A percentile compares a stretch with the other conserved stretches of the same genome.
phyloP scores from a whole-genome alignment of 2,113 vertebrate genomes.

The Takifugu bimaculatus region DNA sequence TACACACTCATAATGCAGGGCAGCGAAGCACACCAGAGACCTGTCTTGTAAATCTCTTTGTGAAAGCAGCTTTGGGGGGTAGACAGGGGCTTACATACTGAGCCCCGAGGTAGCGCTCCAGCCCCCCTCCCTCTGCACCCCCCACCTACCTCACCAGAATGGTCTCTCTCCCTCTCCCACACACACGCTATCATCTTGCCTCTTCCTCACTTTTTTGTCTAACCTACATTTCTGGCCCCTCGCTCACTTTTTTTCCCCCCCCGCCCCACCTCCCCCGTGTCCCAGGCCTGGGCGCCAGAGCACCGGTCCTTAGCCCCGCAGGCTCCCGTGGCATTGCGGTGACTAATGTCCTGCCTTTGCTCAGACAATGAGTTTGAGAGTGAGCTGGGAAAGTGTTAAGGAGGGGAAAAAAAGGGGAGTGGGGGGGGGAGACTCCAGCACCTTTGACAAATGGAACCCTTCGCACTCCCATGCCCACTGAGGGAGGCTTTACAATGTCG shows the following conservation, averaged over 20 bases:
- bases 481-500: slow-evolving; percentile 84
- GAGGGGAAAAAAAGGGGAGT: background rate
- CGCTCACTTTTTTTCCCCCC: slow-evolving; percentile 37
- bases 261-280: slow-evolving; percentile 23
- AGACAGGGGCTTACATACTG: slow-evolving; percentile 75
- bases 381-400: slow-evolving; percentile 69
- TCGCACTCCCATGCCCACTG: slow-evolving; percentile 82
- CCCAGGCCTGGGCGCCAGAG: slow-evolving; percentile 45
- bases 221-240: slow-evolving; percentile 51
- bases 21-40: slow-evolving; percentile 69
- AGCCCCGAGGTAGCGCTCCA: slow-evolving; percentile 71
- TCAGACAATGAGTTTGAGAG: slow-evolving; percentile 91
- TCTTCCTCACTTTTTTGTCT: slow-evolving; percentile 41
- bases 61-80: slow-evolving; percentile 79
- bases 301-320: slow-evolving; percentile 66
- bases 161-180: slow-evolving; percentile 59
- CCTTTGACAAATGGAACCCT: slow-evolving; percentile 94
- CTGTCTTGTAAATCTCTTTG: slow-evolving; percentile 81
- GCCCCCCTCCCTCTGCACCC: slow-evolving; percentile 58
- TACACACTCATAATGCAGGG: slow-evolving; percentile 59
- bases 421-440: slow-evolving; percentile 72
- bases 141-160: slow-evolving; percentile 21
- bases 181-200: slow-evolving; percentile 46
- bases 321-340: slow-evolving; percentile 85
- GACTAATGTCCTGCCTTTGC: slow-evolving; percentile 91